phyloP scores from a whole-genome alignment of 92 coral and sea anemone genomes.

The Pocillopora meandrina region DNA sequence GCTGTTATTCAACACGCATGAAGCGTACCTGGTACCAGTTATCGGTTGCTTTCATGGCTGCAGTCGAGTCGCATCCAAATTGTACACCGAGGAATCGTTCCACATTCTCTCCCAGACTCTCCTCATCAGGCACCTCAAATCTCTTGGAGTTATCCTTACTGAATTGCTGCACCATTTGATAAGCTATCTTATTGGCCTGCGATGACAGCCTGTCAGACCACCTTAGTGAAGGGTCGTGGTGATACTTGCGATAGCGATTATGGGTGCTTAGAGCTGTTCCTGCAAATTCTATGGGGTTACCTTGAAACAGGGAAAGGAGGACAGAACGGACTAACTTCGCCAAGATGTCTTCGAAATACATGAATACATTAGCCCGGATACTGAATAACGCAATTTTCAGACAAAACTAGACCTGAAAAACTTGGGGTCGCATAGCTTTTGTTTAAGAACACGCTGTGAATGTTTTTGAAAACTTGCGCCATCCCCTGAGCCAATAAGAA shows the following conservation, averaged over 20 bases:
- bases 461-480: too few species aligned
- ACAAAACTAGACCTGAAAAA: too few species aligned
- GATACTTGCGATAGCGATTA: constrained; percentile 91
- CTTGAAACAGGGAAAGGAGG: constrained; percentile 26
- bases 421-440: too few species aligned
- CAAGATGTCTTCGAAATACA: not conserved
- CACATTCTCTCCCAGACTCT: constrained; percentile 82
- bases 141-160: constrained; percentile 36
- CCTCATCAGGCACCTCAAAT: constrained; percentile 41
- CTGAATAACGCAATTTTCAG: too few species aligned
- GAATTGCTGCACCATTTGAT: constrained; percentile 59
- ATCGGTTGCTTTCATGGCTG: constrained; percentile 79
- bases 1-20: not conserved
- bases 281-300: constrained; percentile 57
- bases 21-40: constrained; percentile 75
- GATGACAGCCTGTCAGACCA: constrained; percentile 91
- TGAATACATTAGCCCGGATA: not conserved
- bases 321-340: not conserved
- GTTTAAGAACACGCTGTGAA: too few species aligned
- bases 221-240: constrained; percentile 81
- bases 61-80: constrained; percentile 78
- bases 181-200: constrained; percentile 85
- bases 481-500: too few species aligned
- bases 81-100: constrained; percentile 73
- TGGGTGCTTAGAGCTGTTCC: constrained; percentile 71